A percentile compares a stretch with the other conserved stretches of the same genome.
phyloP scores from a whole-genome alignment of 2,113 vertebrate genomes.

The Speoplatyrhinus poulsoni region DNA sequence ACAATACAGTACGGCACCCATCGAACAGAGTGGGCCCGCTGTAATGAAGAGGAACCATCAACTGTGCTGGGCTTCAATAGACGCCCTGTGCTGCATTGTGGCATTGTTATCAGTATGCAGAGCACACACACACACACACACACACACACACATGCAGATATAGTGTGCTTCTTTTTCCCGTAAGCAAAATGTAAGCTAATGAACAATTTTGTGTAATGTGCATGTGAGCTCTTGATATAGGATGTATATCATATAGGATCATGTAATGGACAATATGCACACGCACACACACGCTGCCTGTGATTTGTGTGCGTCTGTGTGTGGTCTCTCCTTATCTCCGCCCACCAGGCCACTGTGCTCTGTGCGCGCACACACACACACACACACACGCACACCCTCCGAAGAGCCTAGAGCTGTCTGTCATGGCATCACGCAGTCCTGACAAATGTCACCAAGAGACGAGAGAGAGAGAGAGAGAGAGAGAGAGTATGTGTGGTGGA shows the following conservation, averaged over 20 bases:
- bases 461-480: conserved; percentile 21
- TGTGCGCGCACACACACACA: conserved; percentile 20
- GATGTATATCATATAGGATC: too few species aligned
- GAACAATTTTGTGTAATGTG: too few species aligned
- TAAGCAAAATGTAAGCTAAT: too few species aligned
- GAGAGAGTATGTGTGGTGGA: not conserved
- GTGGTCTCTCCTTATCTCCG: conserved; percentile 71
- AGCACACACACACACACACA: not conserved
- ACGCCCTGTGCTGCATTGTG: too few species aligned
- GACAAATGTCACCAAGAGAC: conserved; percentile 70
- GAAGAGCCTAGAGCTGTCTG: conserved; percentile 76
- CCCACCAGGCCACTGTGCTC: conserved; percentile 70
- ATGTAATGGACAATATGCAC: not conserved
- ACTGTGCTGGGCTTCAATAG: too few species aligned
- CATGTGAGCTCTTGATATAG: too few species aligned
- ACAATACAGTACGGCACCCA: too few species aligned
- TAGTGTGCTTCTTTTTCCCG: too few species aligned
- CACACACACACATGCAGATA: conserved; percentile 1
- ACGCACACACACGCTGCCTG: conserved; percentile 12
- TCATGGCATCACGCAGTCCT: conserved; percentile 65
- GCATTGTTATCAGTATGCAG: too few species aligned
- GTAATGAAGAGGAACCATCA: too few species aligned
- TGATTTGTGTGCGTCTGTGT: conserved; percentile 36
- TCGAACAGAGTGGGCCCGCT: too few species aligned
- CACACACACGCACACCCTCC: conserved; percentile 59